Percentiles rank a stretch among this genome's conserved stretches.
These are phyloP conservation scores for Paramuricea clavata DNA, from an alignment of 92 coral and sea anemone species.

Conservation along the genomic window DNA sequence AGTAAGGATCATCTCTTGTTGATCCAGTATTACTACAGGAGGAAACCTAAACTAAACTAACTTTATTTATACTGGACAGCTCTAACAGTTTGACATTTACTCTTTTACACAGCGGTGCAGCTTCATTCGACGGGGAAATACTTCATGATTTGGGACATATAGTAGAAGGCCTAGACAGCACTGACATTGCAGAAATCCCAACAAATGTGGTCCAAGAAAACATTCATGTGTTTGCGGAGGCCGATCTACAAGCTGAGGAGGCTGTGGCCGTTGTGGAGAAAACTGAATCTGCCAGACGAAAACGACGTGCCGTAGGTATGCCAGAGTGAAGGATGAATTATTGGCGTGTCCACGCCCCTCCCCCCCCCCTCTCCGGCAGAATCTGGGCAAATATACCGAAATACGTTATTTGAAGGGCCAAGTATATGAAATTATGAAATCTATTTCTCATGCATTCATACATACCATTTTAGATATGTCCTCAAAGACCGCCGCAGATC, in stretches of 20 bases:
- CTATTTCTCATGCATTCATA: no score
- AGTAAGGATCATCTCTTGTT: no score
- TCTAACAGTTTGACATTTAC: not conserved
- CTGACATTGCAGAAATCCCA: constrained; percentile 23
- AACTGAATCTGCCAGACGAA: constrained; percentile 54
- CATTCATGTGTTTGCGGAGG: constrained; percentile 65
- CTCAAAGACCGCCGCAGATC: constrained; percentile 70
- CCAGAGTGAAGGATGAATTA: no score
- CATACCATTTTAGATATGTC: constrained; percentile 61
- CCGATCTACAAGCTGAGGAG: constrained; percentile 52
- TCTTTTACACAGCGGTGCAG: constrained; percentile 21
- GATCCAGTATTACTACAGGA: no score
- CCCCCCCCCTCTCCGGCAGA: not conserved
- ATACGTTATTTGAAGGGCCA: no score
- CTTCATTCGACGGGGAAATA: constrained; percentile 12
- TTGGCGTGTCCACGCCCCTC: not conserved
- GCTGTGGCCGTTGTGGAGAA: constrained; percentile 61
- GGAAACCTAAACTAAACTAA: no score
- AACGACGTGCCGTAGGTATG: constrained; percentile 57
- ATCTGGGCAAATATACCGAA: no score
- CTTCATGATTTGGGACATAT: constrained; percentile 32
- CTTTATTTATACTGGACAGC: no score
- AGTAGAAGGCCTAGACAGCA: constrained; percentile 25
- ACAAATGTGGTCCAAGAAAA: constrained; percentile 36
- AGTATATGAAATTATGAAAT: no score